Percentiles rank a stretch among this genome's conserved stretches.
phyloP scores from a whole-genome alignment of 2,113 vertebrate species.

The Microcebus murinus region DNA sequence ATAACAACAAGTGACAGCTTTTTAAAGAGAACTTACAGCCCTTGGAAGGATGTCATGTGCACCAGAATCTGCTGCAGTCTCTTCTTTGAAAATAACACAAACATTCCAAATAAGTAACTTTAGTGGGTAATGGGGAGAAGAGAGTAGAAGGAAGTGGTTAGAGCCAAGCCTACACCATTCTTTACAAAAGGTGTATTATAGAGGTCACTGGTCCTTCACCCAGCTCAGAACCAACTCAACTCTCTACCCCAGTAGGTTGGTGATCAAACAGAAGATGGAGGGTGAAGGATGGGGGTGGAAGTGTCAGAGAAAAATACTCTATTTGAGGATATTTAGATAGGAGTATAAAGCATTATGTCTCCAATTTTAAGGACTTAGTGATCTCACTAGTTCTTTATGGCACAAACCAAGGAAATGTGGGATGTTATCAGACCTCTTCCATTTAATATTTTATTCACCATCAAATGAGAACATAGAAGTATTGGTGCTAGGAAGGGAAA shows the following conservation, averaged over 20 bases:
- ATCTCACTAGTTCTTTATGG: not conserved
- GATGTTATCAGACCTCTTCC: not conserved
- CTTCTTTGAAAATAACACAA: constrained; percentile 36
- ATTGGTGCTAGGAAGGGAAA: not conserved
- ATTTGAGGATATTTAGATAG: not conserved
- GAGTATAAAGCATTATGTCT: not conserved
- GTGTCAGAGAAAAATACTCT: not conserved
- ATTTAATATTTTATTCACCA: constrained; percentile 17
- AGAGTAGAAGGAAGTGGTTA: not conserved
- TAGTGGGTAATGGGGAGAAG: not conserved
- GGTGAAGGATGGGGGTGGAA: not conserved
- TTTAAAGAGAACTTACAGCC: constrained; percentile 80
- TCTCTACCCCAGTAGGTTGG: not conserved
- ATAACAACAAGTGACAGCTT: constrained; percentile 75
- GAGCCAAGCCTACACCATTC: not conserved
- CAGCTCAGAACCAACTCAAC: not conserved
- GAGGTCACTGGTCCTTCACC: not conserved
- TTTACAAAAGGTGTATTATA: not conserved
- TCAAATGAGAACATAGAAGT: not conserved
- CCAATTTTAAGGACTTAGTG: not conserved
- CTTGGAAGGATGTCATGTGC: constrained; percentile 56
- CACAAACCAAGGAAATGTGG: not conserved
- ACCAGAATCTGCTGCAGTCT: not conserved
- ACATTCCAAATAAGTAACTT: constrained; percentile 4
- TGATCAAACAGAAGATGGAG: not conserved